Percentiles rank a stretch among this genome's conserved stretches.
Evolutionary conservation across 1,140 invertebrate species (phyloP).

Genomic region (Caenorhabditis tropicalis): DNA sequence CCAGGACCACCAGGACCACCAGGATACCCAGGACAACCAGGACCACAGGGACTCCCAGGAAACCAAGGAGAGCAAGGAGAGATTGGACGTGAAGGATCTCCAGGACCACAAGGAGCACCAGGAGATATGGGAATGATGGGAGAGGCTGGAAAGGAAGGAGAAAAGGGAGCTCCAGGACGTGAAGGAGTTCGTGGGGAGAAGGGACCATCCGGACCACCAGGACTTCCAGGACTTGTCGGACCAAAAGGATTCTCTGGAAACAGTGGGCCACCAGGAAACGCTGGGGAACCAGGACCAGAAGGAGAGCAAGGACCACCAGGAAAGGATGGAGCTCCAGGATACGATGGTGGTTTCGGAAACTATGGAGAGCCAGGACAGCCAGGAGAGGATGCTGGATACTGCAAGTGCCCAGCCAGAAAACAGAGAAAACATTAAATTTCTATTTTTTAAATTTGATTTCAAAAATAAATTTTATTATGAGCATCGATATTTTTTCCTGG

Average conservation of each 20-base stretch:
- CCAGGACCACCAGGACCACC: slow-evolving; percentile 50
- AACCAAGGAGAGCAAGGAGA: slow-evolving; percentile 41
- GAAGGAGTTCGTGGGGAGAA: slow-evolving; percentile 53
- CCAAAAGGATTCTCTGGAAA: slow-evolving; percentile 54
- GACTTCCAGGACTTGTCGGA: slow-evolving; percentile 51
- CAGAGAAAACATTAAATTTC: slow-evolving; percentile 25
- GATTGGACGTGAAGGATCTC: slow-evolving; percentile 46
- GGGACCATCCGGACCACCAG: slow-evolving; percentile 49
- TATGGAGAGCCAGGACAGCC: slow-evolving; percentile 50
- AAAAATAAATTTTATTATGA: too few species aligned
- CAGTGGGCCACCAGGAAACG: slow-evolving; percentile 45
- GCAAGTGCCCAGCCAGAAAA: slow-evolving; percentile 48
- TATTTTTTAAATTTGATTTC: too few species aligned
- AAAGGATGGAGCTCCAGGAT: slow-evolving; percentile 49
- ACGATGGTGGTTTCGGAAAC: slow-evolving; percentile 47
- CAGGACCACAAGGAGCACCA: slow-evolving; percentile 36
- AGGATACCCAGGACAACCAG: slow-evolving; percentile 50
- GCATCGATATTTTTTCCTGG: too few species aligned
- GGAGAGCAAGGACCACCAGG: slow-evolving; percentile 43
- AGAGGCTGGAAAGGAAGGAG: slow-evolving; percentile 50
- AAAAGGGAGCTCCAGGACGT: slow-evolving; percentile 48
- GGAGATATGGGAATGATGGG: slow-evolving; percentile 51
- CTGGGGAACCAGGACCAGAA: slow-evolving; percentile 36
- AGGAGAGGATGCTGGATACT: slow-evolving; percentile 52
- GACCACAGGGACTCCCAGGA: slow-evolving; percentile 50